These are phyloP conservation scores for Ceratothoa steindachneri DNA, from an alignment of 2,888 invertebrate species.

Conservation along the genomic window DNA sequence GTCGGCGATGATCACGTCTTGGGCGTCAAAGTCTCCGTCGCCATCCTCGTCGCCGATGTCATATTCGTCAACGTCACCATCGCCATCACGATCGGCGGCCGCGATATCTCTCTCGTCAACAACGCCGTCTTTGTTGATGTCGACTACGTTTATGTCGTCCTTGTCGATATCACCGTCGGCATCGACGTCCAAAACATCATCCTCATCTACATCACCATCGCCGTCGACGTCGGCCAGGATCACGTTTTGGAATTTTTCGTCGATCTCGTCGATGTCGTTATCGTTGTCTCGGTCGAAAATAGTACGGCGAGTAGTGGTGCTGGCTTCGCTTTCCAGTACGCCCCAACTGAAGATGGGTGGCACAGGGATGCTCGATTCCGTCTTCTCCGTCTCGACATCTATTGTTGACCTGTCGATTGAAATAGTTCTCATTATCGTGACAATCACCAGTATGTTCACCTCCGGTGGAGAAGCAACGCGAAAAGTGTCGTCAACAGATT, in stretches of 20 bases:
- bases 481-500: too few species aligned
- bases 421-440: too few species aligned
- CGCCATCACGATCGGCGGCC: slow-evolving; percentile 38
- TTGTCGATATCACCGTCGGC: slow-evolving; percentile 46
- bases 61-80: slow-evolving; percentile 31
- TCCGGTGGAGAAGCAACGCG: too few species aligned
- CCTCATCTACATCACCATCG: slow-evolving; percentile 42
- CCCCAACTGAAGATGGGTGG: slow-evolving; percentile 33
- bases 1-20: slow-evolving; percentile 35
- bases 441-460: too few species aligned
- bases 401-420: slow-evolving; percentile 18
- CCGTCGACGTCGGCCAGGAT: slow-evolving; percentile 36
- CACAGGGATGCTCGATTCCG: slow-evolving; percentile 23
- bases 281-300: slow-evolving; percentile 24
- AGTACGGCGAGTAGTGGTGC: neutral
- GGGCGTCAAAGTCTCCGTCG: slow-evolving; percentile 43
- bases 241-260: slow-evolving; percentile 29
- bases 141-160: slow-evolving; percentile 45
- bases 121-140: slow-evolving; percentile 45
- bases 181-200: slow-evolving; percentile 39
- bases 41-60: slow-evolving; percentile 42
- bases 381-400: slow-evolving; percentile 16
- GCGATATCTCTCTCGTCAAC: slow-evolving; percentile 26
- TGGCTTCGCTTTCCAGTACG: neutral
- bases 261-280: slow-evolving; percentile 36